A percentile compares a stretch with the other conserved stretches of the same genome.
phyloP scores from a whole-genome alignment of 2,113 vertebrate genomes.

The Muntiacus muntjak region DNA sequence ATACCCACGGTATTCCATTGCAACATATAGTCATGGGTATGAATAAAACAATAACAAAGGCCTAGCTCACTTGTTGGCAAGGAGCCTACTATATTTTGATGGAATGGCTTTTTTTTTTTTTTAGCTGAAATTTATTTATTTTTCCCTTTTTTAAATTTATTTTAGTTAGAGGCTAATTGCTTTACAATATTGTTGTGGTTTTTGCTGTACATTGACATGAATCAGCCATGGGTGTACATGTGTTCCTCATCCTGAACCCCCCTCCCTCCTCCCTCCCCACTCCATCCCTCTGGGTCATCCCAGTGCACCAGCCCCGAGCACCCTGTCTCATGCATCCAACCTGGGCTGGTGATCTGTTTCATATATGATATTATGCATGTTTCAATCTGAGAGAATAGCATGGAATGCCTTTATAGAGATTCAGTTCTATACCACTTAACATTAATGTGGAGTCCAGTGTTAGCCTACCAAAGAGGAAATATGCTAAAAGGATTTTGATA shows the following conservation, averaged over 20 bases:
- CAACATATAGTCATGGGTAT: fast-evolving
- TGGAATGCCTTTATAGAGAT: background rate
- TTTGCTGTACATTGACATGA: background rate
- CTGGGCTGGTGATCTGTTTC: background rate
- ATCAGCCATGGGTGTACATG: background rate
- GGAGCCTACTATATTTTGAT: background rate
- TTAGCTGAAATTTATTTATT: background rate
- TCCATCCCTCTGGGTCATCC: background rate
- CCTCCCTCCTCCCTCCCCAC: fast-evolving
- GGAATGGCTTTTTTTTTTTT: background rate
- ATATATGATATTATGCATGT: background rate
- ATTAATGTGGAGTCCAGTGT: background rate
- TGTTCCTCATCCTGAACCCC: background rate
- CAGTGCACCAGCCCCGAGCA: background rate
- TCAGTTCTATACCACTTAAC: background rate
- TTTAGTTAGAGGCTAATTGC: background rate
- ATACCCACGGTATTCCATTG: background rate
- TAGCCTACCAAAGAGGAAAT: background rate
- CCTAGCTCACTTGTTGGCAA: background rate
- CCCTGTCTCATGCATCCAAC: background rate
- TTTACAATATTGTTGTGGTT: background rate
- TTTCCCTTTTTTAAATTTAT: background rate
- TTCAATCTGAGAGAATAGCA: background rate
- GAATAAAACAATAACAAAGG: background rate
- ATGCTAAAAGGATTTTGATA: background rate